Conservation (phyloP, 2,113 vertebrate genomes). For the Pachycephala philippinensis region DNA sequence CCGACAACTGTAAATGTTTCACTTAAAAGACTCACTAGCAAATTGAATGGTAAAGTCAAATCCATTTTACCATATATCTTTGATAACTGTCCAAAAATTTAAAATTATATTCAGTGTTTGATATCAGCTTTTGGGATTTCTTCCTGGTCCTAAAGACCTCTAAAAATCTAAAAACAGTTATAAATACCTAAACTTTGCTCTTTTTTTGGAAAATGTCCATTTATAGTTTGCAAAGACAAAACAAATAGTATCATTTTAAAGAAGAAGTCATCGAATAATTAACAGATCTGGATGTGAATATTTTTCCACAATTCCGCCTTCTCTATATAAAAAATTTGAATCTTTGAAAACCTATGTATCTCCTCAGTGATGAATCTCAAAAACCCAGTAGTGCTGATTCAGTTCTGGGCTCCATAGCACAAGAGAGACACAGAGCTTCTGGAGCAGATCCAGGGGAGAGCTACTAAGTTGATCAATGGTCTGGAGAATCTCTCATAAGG, state of each 20-base stretch:
- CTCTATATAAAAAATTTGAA: neutral
- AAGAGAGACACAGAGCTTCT: too few species aligned
- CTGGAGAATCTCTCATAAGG: neutral
- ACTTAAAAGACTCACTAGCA: neutral
- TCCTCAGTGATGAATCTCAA: neutral
- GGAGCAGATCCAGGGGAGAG: neutral
- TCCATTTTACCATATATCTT: neutral
- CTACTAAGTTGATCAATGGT: rapidly evolving
- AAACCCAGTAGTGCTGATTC: neutral
- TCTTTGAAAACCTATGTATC: neutral
- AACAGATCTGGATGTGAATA: neutral
- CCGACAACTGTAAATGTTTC: neutral
- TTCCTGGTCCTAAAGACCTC: neutral
- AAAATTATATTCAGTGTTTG: neutral
- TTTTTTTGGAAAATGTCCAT: neutral
- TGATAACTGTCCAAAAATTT: neutral
- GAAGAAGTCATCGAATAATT: neutral
- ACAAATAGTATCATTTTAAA: neutral
- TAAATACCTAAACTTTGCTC: neutral
- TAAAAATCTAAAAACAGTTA: neutral
- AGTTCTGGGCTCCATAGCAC: neutral
- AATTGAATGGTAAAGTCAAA: neutral
- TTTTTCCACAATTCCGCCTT: neutral
- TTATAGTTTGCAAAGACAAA: neutral
- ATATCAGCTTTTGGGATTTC: neutral